Conservation (phyloP, 35 echinoderm and acorn worm species). For the Amphiura filiformis region DNA sequence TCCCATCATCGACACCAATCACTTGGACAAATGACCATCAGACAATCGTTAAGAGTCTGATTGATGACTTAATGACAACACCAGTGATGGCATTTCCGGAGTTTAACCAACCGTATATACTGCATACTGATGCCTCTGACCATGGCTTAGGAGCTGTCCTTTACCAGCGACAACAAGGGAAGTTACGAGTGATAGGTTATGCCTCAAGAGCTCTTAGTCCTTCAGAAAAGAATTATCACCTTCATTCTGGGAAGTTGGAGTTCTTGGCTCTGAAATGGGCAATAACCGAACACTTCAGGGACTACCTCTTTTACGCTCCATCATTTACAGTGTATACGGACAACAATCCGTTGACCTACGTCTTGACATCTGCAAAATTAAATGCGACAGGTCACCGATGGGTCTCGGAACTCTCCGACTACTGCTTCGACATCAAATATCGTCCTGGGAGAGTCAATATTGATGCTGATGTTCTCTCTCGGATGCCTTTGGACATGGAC, state of each 20-base stretch:
- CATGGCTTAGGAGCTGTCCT: slow-evolving; percentile 13
- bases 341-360: slow-evolving; percentile 36
- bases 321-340: slow-evolving; percentile 1
- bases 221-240: slow-evolving; percentile 48
- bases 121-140: slow-evolving; percentile 28
- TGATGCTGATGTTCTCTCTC: slow-evolving; percentile 34
- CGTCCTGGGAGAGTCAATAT: slow-evolving; percentile 31
- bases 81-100: slow-evolving; percentile 28
- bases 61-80: too few species aligned
- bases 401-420: slow-evolving; percentile 16
- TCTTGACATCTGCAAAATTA: slow-evolving; percentile 50
- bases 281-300: slow-evolving; percentile 22
- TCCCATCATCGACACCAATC: too few species aligned
- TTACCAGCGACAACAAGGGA: slow-evolving; percentile 22
- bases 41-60: too few species aligned
- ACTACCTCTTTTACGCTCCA: slow-evolving; percentile 22
- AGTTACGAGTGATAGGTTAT: slow-evolving; percentile 26
- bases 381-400: slow-evolving; percentile 71
- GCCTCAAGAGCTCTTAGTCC: slow-evolving; percentile 25
- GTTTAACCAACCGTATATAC: slow-evolving; percentile 10
- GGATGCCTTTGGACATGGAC: slow-evolving; percentile 21
- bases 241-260: slow-evolving; percentile 52
- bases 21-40: too few species aligned
- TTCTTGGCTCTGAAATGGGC: slow-evolving; percentile 52
- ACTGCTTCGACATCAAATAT: slow-evolving; percentile 36